These are phyloP conservation scores for Drosophila algonquin DNA, from an alignment of 2,888 invertebrate species.

Conservation along the genomic window DNA sequence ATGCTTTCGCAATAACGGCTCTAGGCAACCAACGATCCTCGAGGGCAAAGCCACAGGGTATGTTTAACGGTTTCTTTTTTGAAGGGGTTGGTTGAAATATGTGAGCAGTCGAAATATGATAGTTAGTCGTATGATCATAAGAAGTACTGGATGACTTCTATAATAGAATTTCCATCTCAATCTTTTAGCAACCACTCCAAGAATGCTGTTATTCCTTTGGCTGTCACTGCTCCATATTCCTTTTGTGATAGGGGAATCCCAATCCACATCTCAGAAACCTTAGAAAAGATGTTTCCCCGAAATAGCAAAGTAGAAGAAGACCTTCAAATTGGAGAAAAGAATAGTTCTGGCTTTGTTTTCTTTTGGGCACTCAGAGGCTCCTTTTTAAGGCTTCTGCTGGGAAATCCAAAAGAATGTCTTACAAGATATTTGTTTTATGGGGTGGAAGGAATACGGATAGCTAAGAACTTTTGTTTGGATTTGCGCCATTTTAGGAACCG, in stretches of 20 bases:
- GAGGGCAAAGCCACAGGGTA: not conserved
- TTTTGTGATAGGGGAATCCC: slow-evolving; percentile 7
- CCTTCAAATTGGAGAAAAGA: slow-evolving; percentile 5
- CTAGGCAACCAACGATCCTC: slow-evolving; percentile 16
- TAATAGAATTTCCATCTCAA: too few relatives aligned
- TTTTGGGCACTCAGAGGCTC: slow-evolving; percentile 12
- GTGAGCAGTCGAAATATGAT: not conserved
- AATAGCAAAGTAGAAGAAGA: slow-evolving; percentile 25
- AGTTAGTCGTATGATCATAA: not conserved
- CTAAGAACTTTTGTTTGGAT: slow-evolving; percentile 22
- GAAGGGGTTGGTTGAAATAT: not conserved
- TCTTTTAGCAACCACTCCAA: too few relatives aligned
- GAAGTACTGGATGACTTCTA: too few relatives aligned
- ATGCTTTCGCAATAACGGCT: slow-evolving; percentile 19
- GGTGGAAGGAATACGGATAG: not conserved
- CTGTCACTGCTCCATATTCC: not conserved
- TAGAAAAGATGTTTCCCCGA: slow-evolving; percentile 12
- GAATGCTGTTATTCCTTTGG: not conserved
- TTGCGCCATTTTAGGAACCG: slow-evolving; percentile 27
- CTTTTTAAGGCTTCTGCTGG: slow-evolving; percentile 1
- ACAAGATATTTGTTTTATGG: not conserved
- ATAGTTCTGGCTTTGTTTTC: slow-evolving; percentile 11
- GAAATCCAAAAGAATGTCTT: not conserved
- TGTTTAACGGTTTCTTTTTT: not conserved
- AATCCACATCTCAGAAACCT: slow-evolving; percentile 14